Percentiles rank a stretch among this genome's conserved stretches.
Evolutionary conservation across 2,113 vertebrate genomes (phyloP).

Genomic region (Pristiophorus japonicus): DNA sequence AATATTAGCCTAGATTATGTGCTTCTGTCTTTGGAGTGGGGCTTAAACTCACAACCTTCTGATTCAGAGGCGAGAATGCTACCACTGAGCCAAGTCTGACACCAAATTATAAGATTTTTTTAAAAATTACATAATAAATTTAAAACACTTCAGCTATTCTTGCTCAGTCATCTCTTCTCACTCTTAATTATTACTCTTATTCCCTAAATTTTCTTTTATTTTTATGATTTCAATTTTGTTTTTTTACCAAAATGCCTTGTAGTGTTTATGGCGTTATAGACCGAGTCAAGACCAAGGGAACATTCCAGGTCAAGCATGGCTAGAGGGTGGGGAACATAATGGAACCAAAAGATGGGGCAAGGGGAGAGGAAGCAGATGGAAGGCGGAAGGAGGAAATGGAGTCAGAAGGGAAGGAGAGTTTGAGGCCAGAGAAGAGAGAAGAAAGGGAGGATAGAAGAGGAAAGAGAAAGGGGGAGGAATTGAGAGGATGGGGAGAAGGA

Average conservation of each 20-base stretch:
- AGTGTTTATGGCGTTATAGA: background rate
- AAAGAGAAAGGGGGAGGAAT: slow-evolving; percentile 16
- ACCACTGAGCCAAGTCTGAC: background rate
- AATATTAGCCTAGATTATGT: background rate
- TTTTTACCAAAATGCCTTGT: background rate
- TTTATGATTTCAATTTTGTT: background rate
- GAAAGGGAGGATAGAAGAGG: no score
- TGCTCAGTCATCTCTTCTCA: background rate
- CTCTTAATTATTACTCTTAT: no score
- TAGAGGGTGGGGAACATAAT: background rate
- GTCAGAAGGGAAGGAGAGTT: background rate
- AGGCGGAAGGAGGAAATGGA: background rate
- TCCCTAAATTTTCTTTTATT: no score
- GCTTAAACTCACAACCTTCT: background rate
- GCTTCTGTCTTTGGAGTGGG: background rate
- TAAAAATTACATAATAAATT: background rate
- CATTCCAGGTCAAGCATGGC: background rate
- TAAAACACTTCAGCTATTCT: background rate
- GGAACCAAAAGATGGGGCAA: background rate
- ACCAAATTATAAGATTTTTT: background rate
- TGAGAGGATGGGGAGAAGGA: background rate
- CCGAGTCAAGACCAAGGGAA: background rate
- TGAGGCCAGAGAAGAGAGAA: background rate
- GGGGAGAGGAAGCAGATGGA: background rate
- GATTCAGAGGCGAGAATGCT: background rate